Evolutionary conservation across 2,888 invertebrate species (phyloP).

Genomic region (Calliphora vomitoria): DNA sequence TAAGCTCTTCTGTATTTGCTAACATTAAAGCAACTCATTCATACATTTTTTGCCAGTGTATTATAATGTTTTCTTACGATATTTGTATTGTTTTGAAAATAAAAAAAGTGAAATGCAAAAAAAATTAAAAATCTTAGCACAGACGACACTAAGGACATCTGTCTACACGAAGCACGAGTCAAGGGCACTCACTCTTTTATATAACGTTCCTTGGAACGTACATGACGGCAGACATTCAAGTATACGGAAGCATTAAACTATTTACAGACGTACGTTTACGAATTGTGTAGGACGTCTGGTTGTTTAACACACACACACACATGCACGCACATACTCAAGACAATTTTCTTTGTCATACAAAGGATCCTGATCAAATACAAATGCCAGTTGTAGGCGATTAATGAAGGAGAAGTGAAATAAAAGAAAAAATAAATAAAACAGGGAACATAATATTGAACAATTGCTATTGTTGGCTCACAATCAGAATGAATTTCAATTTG

Average conservation of each 20-base stretch:
- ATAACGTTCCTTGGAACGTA: not conserved
- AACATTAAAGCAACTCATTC: not conserved
- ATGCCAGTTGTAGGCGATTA: conserved; percentile 68
- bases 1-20: too few species aligned
- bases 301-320: not conserved
- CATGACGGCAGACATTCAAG: not conserved
- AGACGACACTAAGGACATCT: conserved; percentile 67
- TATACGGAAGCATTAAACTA: conserved; percentile 25
- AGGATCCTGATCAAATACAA: conserved; percentile 48
- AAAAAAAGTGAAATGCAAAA: conserved; percentile 33
- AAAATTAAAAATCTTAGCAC: conserved; percentile 16
- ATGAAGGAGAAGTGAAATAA: conserved; percentile 46
- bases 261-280: not conserved
- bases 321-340: conserved; percentile 16
- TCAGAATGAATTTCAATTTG: conserved; percentile 38
- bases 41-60: not conserved
- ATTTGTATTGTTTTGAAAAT: not conserved
- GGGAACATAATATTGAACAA: conserved; percentile 42
- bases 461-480: conserved; percentile 32
- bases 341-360: conserved; percentile 40
- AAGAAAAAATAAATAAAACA: conserved; percentile 13
- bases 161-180: conserved; percentile 60
- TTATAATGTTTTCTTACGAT: not conserved
- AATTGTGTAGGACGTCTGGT: conserved; percentile 35
- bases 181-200: conserved; percentile 45